These are phyloP conservation scores for Toxotes lorentzi DNA, from an alignment of 2,797 vertebrate species.

Conservation along the genomic window DNA sequence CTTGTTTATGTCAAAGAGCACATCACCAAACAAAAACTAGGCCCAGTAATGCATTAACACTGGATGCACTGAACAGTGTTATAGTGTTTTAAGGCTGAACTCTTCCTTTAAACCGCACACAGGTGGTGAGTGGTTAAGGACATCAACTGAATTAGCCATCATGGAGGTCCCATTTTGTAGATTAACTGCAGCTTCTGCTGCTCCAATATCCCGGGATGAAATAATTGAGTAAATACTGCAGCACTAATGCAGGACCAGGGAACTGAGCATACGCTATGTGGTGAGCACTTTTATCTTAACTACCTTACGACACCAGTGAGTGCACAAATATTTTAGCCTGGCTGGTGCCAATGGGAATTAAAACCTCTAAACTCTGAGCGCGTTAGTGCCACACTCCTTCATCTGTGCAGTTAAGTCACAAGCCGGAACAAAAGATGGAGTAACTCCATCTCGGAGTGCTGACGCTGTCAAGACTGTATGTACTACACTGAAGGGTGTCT, in stretches of 20 bases:
- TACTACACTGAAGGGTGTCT: slow-evolving; percentile 46
- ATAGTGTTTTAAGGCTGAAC: slow-evolving; percentile 3
- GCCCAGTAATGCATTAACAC: not conserved
- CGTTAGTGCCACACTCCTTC: slow-evolving; percentile 26
- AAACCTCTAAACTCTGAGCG: slow-evolving; percentile 37
- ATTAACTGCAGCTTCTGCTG: slow-evolving; percentile 60
- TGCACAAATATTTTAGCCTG: slow-evolving; percentile 46
- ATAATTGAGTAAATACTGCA: slow-evolving; percentile 64
- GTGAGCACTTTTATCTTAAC: slow-evolving; percentile 57
- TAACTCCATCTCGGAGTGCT: slow-evolving; percentile 23
- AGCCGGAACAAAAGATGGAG: slow-evolving; percentile 51
- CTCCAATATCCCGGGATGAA: slow-evolving; percentile 56
- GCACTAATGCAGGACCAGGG: slow-evolving; percentile 58
- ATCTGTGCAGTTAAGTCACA: slow-evolving; percentile 43
- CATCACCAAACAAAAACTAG: not conserved
- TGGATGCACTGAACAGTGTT: not conserved
- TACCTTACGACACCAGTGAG: slow-evolving; percentile 39
- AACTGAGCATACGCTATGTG: slow-evolving; percentile 47
- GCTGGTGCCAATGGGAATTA: slow-evolving; percentile 39
- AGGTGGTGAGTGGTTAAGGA: slow-evolving; percentile 52
- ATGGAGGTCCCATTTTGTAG: slow-evolving; percentile 61
- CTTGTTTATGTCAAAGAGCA: not conserved
- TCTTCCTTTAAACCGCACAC: slow-evolving; percentile 28
- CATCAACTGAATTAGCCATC: slow-evolving; percentile 58
- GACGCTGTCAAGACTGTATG: slow-evolving; percentile 26